Evolutionary conservation across 92 coral and sea anemone genomes (phyloP), one percentile per base, ranked within the genome.

Genomic region (Phymanthus crucifer): DNA sequence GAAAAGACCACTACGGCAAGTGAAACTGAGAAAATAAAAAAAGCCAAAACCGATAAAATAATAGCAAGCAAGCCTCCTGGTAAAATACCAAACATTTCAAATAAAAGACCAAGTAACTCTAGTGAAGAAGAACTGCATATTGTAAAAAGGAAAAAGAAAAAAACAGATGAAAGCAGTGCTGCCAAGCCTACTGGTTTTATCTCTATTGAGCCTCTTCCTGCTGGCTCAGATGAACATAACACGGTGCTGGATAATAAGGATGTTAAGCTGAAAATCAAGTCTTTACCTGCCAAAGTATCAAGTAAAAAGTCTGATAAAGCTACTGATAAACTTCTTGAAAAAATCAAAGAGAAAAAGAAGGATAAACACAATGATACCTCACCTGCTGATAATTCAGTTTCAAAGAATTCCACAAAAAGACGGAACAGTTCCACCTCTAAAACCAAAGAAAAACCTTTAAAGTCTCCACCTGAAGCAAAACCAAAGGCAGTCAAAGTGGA

Each of bases 181-280:
- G 40, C 34, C 17, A 93, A 87, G 54, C 66, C 83, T 47, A 77
- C 86, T 17, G 92, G 97, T 24, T 93, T 87, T 73, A 85, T 83
- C 33, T 90, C 94, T 2, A 64, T 89, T 33, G 97, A 90, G 66
- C 75, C 80, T 6, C 88, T 77, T 1, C 52, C 40, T 18, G 76
- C 86, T 3, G 92, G 84, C 6, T 79, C 34, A 47, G 92, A 87
- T 19, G 80, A 84, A 17, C 88, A 90, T 29, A 90, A 85, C 4
- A 84, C 81, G 16, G 38, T 83, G 0, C 83, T 87, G 16, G 97
- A 96, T 21, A 83, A 80, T n/a, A 93, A 90, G 76, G 97, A 92
- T 66, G 74, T 91, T 26, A 96, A 96, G 57, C 73, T 93, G 17
- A 96, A 96, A 77, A 91, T 93, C 29, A 93, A 93, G 83, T 82